These are phyloP conservation scores for Temnothorax unifasciatus DNA, from an alignment of 2,888 invertebrate species.

Conservation along the genomic window DNA sequence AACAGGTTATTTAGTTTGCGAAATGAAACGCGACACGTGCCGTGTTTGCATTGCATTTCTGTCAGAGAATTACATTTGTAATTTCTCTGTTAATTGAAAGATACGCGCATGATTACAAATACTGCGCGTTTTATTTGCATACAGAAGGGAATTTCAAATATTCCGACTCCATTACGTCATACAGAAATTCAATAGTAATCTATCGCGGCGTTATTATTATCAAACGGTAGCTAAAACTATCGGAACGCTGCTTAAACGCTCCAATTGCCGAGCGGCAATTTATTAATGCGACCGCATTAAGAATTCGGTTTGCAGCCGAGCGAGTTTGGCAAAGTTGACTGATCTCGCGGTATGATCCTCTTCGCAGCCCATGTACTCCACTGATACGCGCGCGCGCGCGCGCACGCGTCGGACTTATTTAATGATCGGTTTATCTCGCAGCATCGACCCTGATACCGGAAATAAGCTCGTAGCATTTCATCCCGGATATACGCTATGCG, in stretches of 20 bases:
- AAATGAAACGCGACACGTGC: constrained; percentile 32
- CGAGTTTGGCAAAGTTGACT: constrained; percentile 16
- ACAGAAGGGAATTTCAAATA: constrained; percentile 32
- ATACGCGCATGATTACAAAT: constrained; percentile 34
- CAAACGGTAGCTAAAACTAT: constrained; percentile 3
- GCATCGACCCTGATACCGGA: constrained; percentile 49
- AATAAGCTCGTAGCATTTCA: constrained; percentile 55
- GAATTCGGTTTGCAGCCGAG: constrained; percentile 37
- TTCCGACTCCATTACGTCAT: background rate
- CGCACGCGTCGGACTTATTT: constrained; percentile 31
- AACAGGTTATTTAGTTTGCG: constrained; percentile 44
- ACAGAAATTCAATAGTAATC: constrained; percentile 35
- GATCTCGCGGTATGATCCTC: background rate
- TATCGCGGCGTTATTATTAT: background rate
- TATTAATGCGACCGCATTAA: constrained; percentile 31
- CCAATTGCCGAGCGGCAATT: background rate
- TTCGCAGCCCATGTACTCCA: background rate
- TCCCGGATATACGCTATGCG: constrained; percentile 44
- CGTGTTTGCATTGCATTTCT: constrained; percentile 48
- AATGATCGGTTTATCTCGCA: constrained; percentile 41
- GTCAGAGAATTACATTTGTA: constrained; percentile 49
- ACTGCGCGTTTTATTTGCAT: constrained; percentile 22
- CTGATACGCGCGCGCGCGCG: too few species aligned
- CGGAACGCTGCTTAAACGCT: background rate
- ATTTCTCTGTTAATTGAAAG: constrained; percentile 49